Evolutionary conservation across 2,888 invertebrate species (phyloP).

Genomic region (Rhodophaea formosa): DNA sequence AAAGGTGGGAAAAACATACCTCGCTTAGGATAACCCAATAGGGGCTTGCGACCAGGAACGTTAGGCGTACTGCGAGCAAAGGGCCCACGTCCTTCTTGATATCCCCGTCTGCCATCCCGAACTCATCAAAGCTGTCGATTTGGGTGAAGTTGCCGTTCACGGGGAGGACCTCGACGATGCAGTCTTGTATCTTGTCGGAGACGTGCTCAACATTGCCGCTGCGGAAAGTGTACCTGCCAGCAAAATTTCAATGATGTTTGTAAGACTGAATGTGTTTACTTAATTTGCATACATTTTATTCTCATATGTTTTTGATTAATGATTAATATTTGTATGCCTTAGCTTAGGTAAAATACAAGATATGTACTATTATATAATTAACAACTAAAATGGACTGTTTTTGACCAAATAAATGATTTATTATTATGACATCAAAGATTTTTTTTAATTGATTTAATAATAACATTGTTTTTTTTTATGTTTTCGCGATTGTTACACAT

Average conservation of each 20-base stretch:
- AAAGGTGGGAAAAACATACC: conserved; percentile 74
- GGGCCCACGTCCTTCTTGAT: conserved; percentile 86
- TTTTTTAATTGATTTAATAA: too few species aligned
- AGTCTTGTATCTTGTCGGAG: conserved; percentile 92
- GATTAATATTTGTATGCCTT: too few species aligned
- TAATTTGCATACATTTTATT: too few species aligned
- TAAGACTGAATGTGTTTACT: too few species aligned
- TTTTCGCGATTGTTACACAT: too few species aligned
- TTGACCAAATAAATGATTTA: too few species aligned
- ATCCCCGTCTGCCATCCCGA: conserved; percentile 90
- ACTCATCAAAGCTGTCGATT: conserved; percentile 88
- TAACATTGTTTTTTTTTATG: too few species aligned
- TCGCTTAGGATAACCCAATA: conserved; percentile 96
- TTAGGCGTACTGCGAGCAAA: conserved; percentile 87
- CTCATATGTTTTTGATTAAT: too few species aligned
- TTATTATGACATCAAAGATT: too few species aligned
- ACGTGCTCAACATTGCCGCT: conserved; percentile 95
- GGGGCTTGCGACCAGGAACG: conserved; percentile 88
- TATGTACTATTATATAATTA: too few species aligned
- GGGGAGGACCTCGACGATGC: conserved; percentile 90
- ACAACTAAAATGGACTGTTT: too few species aligned
- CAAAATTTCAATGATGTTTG: background rate
- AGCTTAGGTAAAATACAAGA: too few species aligned
- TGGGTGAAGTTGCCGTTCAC: conserved; percentile 84
- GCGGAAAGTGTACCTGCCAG: conserved; percentile 87